phyloP scores from a whole-genome alignment of 2,888 invertebrate genomes.

The Luperina testacea region DNA sequence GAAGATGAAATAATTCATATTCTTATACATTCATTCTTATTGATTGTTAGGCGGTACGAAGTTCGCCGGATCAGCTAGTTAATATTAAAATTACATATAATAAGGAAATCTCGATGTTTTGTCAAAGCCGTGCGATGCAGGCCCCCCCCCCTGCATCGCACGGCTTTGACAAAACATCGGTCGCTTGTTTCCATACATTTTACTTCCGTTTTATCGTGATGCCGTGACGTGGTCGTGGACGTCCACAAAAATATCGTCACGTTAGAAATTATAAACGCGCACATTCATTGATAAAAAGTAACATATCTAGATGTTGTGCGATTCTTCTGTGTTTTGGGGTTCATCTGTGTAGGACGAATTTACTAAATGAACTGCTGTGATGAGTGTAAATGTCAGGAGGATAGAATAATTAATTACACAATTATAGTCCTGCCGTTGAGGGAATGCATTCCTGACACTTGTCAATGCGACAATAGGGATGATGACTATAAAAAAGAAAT shows the following conservation, averaged over 20 bases:
- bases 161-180: too few relatives aligned
- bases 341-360: slow-evolving; percentile 8
- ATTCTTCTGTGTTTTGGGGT: slow-evolving; percentile 29
- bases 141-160: too few relatives aligned
- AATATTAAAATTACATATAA: neutral
- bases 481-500: too few relatives aligned
- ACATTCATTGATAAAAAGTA: slow-evolving; percentile 29
- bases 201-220: neutral
- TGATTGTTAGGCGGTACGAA: too few relatives aligned
- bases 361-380: neutral
- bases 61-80: too few relatives aligned
- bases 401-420: neutral
- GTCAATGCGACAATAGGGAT: too few relatives aligned
- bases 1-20: too few relatives aligned
- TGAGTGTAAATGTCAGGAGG: slow-evolving; percentile 29
- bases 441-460: too few relatives aligned
- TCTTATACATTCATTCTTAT: too few relatives aligned
- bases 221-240: neutral
- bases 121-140: neutral
- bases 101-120: neutral
- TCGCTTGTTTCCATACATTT: neutral
- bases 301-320: slow-evolving; percentile 50
- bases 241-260: neutral
- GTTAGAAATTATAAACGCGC: neutral
- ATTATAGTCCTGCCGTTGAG: neutral